Evolutionary conservation across 2,888 invertebrate species (phyloP), one percentile per base, ranked within the genome.

Genomic region (Oegoconia quadripuncta): DNA sequence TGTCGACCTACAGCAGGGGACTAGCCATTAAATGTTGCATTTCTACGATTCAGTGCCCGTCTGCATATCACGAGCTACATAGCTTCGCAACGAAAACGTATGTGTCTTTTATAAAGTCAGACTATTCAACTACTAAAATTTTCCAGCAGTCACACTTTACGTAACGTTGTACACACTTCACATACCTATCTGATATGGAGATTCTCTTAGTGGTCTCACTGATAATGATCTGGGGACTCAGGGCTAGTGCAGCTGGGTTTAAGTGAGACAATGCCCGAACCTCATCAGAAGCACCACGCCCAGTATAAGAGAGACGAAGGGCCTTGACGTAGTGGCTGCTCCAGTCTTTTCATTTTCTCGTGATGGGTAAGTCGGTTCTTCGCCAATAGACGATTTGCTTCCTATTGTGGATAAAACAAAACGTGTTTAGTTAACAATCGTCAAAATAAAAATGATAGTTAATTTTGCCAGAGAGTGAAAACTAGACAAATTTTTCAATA

Each of bases 331-430:
- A 20, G 52, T 44, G 1, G 69, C 68, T 1, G 57, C 60, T 12
- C 64, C 56, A n/a, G 74, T 68, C 39, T 60, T 68, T 11, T 72
- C 76, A 25, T 79, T 73, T n/a, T n/a, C n/a, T n/a, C n/a, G n/a
- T 9, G 77, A 62, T 1, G 76, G 57, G 46, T 75, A 68, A 0
- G 66, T 57, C 0, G 69, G 61, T 23, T 73, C 66, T 27, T 75
- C 74, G 25, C 63, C 59, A 32, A 48, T 34, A 32, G 53, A 44
- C 13, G 55, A 29, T 51, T 48, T 58, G 43, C 45, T 48, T 34
- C 52, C 68, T 68, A 53, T 55, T 56, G 30, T 28, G 20, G 45
- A 17, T 38, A 34, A 37, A 44, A 42, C n/a, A 9, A n/a, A 14
- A 12, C 14, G 2, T 1, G 26, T 11, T 11, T 27, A 4, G 22